Conservation (phyloP, 1,140 invertebrate species). For the Megalonaias nervosa region DNA sequence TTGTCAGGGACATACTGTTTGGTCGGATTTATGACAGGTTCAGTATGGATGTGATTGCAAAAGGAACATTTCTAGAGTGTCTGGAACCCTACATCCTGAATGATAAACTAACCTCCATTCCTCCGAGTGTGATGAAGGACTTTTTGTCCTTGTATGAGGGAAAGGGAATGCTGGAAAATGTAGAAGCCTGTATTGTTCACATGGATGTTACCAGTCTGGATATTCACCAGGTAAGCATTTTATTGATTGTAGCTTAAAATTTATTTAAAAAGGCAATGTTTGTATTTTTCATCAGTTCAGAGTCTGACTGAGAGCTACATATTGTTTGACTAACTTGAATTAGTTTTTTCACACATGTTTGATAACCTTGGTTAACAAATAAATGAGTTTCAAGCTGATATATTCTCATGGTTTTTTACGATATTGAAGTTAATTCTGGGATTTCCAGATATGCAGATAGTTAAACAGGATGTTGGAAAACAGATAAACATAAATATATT, state of each 20-base stretch:
- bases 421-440: no score
- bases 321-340: no score
- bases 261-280: no score
- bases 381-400: no score
- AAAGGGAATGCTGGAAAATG: constrained; percentile 74
- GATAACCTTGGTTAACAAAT: no score
- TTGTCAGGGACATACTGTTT: constrained; percentile 72
- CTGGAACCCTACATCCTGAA: constrained; percentile 76
- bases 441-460: no score
- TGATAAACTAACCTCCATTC: constrained; percentile 73
- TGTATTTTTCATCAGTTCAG: no score
- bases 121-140: constrained; percentile 75
- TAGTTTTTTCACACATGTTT: no score
- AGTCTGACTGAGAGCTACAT: no score
- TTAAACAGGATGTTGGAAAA: no score
- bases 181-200: constrained; percentile 87
- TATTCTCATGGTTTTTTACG: no score
- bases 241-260: not conserved
- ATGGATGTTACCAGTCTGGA: constrained; percentile 89
- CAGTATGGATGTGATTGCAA: constrained; percentile 68
- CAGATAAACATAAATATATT: no score
- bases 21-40: constrained; percentile 73
- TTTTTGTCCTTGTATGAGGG: constrained; percentile 75
- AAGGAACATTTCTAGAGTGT: constrained; percentile 74
- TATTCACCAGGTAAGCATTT: constrained; percentile 83